Percentiles rank a stretch among this genome's conserved stretches.
phyloP scores from a whole-genome alignment of 2,113 vertebrate species.

The Pelmatolapia mariae region DNA sequence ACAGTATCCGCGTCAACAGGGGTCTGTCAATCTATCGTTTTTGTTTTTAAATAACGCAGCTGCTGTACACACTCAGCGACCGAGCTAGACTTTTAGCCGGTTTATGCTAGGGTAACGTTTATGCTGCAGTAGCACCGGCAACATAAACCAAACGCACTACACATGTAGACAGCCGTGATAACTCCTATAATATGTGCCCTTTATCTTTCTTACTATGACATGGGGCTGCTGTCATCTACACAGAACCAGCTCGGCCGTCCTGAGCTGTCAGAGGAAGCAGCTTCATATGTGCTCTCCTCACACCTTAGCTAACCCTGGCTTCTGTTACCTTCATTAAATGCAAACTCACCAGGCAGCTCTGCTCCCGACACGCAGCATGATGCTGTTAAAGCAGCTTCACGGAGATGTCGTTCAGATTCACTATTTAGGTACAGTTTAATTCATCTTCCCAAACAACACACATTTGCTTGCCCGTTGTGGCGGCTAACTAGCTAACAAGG shows the following conservation, averaged over 20 bases:
- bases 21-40: background rate
- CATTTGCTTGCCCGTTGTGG: conserved; percentile 29
- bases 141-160: background rate
- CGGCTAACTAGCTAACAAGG: conserved; percentile 64
- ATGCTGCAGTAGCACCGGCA: background rate
- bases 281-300: background rate
- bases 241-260: background rate
- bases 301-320: background rate
- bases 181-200: background rate
- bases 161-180: background rate
- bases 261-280: conserved; percentile 29
- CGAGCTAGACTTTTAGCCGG: background rate
- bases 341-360: conserved; percentile 66
- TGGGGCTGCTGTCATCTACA: background rate
- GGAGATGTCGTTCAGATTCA: conserved; percentile 1
- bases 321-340: background rate
- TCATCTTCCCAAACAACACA: conserved; percentile 52
- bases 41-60: background rate
- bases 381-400: conserved; percentile 12
- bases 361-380: conserved; percentile 72
- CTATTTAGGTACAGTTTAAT: conserved; percentile 28
- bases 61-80: background rate
- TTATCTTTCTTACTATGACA: background rate
- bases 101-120: background rate
- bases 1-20: background rate